Base-by-base conservation (phyloP, 2,797 vertebrate genomes). In the Hafferia zeledoni region DNA sequence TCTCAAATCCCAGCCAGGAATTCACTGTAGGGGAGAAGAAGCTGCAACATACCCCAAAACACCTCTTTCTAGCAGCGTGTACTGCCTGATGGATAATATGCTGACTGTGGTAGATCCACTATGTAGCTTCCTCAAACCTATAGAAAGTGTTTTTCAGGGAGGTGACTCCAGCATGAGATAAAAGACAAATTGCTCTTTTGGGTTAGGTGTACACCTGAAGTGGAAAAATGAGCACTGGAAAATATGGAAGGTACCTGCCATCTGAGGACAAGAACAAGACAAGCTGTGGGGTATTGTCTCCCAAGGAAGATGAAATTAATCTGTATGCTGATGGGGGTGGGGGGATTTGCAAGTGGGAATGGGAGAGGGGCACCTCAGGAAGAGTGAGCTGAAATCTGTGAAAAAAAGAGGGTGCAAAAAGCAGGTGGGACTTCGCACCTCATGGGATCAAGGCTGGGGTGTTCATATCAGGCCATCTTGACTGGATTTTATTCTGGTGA, bases 381-480 rank as follows among this genome's bases (percentile, higher is more conserved):
- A 87, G 60, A 70, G 35, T 27, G 61, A 82, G 37, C 28, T 57
- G 57, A 63, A 59, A 79, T 91, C 53, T 69, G 72, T 63, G 63
- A 33, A 68, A 41, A 50, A 39, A 63, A 59, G 56, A 28, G 7
- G 33, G 37, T 86, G 74, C 77, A 91, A 93, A 86, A 95, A 83
- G 35, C 77, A 91, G 85, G 91, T 94, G 95, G 89, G 74, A 89
- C 89, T 93, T 96, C 60, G 37, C 89, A 89, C 83, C 41, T 89
- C 22, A 8, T 28, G 81, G 83, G 80, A 88, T 59, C 77, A 33
- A 84, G 74, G 44, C 87, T 91, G 67, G 82, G 60, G 77, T 94
- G 90, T 96, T 96, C 89, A 39, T 96, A 83, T 69, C 91, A 89
- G 55, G 63, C 80, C 89, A 37, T 67, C 80, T 95, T 94, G 92